A percentile compares a stretch with the other conserved stretches of the same genome.
Conservation (phyloP, 1,140 invertebrate species). For the Apis laboriosa region DNA sequence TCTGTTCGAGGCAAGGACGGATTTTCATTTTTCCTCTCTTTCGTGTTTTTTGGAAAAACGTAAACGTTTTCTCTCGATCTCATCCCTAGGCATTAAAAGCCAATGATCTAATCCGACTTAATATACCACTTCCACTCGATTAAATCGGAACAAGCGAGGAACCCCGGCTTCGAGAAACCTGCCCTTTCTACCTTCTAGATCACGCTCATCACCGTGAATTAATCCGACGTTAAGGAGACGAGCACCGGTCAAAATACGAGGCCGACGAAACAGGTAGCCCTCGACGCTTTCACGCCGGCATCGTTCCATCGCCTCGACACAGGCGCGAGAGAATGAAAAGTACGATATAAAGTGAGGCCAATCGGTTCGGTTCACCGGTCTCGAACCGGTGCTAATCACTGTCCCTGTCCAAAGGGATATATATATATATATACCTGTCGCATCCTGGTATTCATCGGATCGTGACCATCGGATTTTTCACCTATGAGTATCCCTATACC, state of each 20-base stretch:
- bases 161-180: too few relatives aligned
- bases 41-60: not conserved
- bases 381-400: conserved; percentile 41
- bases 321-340: conserved; percentile 21
- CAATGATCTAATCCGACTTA: not conserved
- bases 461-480: conserved; percentile 43
- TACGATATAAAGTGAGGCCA: not conserved
- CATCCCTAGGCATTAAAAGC: too few relatives aligned
- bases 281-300: not conserved
- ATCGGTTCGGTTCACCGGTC: conserved; percentile 12
- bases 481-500: conserved; percentile 17
- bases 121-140: not conserved
- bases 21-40: not conserved
- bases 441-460: conserved; percentile 13
- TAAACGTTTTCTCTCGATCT: too few relatives aligned
- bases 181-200: not conserved
- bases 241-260: conserved; percentile 33
- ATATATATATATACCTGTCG: conserved; percentile 18
- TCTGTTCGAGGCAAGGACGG: too few relatives aligned
- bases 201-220: not conserved
- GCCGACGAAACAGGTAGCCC: conserved; percentile 24
- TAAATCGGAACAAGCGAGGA: not conserved
- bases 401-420: conserved; percentile 19
- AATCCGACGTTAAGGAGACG: conserved; percentile 38
- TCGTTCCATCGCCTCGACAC: not conserved